Evolutionary conservation across 2,888 invertebrate species (phyloP).

Genomic region (Pedicia rivosa): DNA sequence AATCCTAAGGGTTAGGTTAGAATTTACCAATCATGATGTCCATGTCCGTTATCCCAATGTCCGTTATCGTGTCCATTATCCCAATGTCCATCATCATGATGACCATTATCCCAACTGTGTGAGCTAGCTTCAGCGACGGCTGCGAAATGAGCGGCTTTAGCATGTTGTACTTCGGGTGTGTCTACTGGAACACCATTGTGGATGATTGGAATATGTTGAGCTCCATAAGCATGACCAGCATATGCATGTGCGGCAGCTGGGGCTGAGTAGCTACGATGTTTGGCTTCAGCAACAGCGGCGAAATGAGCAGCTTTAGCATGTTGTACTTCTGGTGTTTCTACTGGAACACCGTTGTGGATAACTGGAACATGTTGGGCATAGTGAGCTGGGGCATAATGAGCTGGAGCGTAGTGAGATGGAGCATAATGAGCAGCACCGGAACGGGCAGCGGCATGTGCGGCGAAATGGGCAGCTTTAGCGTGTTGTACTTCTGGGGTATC

Average conservation of each 20-base stretch:
- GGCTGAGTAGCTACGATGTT: constrained; percentile 1
- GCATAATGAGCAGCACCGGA: constrained; percentile 18
- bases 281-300: constrained; percentile 26
- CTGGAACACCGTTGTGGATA: constrained; percentile 32
- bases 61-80: constrained; percentile 19
- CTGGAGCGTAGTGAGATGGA: too few species aligned
- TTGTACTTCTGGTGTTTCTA: constrained; percentile 36
- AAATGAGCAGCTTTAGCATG: constrained; percentile 30
- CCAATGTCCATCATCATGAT: constrained; percentile 20
- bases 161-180: constrained; percentile 34
- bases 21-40: constrained; percentile 11
- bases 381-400: constrained; percentile 11
- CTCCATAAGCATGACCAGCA: constrained; percentile 20
- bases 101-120: constrained; percentile 16
- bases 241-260: not conserved
- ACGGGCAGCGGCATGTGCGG: constrained; percentile 28
- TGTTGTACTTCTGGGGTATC: constrained; percentile 34
- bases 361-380: constrained; percentile 26
- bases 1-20: too few species aligned
- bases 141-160: constrained; percentile 29
- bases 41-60: constrained; percentile 16
- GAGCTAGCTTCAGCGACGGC: constrained; percentile 27
- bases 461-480: constrained; percentile 28
- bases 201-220: constrained; percentile 31
- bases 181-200: constrained; percentile 34